Evolutionary conservation across 2,888 invertebrate genomes (phyloP).

Genomic region (Atethmia centrago): DNA sequence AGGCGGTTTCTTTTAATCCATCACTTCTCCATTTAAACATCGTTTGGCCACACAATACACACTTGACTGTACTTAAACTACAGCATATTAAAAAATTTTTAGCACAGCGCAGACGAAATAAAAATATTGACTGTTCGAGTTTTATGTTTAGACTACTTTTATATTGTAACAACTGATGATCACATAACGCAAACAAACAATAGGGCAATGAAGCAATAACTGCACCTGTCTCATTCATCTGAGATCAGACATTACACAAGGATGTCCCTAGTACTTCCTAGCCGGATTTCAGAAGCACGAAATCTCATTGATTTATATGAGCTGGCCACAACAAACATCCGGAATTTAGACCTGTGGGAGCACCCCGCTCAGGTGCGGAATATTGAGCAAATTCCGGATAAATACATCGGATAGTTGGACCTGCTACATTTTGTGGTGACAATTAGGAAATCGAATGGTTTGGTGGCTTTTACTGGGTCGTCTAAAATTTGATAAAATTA

Average conservation of each 20-base stretch:
- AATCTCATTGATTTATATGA: constrained; percentile 43
- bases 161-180: not conserved
- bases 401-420: constrained; percentile 2
- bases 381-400: constrained; percentile 4
- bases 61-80: no score
- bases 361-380: constrained; percentile 18
- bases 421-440: not conserved
- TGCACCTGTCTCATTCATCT: not conserved
- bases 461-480: not conserved
- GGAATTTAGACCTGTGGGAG: not conserved
- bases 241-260: not conserved
- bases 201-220: constrained; percentile 18
- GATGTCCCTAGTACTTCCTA: not conserved
- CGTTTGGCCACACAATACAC: no score
- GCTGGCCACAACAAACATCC: constrained; percentile 16
- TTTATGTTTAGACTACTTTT: not conserved
- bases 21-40: no score
- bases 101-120: not conserved
- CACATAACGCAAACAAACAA: not conserved
- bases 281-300: constrained; percentile 29
- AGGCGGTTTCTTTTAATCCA: no score
- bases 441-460: constrained; percentile 7
- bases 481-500: not conserved
- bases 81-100: not conserved
- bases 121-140: not conserved